phyloP scores from a whole-genome alignment of 2,113 vertebrate genomes.

The Stigmatopora argus region DNA sequence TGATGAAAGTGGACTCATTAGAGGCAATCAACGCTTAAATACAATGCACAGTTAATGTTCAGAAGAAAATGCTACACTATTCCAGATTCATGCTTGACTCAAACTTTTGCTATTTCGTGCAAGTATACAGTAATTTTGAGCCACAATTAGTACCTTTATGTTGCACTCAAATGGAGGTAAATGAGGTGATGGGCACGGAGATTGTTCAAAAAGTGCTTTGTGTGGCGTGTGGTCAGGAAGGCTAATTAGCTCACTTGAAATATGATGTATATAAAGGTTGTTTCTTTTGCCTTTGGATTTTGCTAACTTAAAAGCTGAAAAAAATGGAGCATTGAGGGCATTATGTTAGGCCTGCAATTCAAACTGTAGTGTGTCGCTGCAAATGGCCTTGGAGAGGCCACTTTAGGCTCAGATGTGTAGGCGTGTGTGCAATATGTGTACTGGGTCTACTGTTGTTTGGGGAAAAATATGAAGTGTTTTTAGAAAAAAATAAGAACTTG shows the following conservation, averaged over 20 bases:
- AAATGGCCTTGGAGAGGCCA: background rate
- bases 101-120: too few species aligned
- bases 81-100: too few species aligned
- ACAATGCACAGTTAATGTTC: too few species aligned
- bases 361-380: background rate
- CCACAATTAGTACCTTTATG: too few species aligned
- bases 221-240: background rate
- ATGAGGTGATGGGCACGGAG: background rate
- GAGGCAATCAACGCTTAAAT: too few species aligned
- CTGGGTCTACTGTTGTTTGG: background rate
- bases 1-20: too few species aligned
- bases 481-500: background rate
- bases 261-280: background rate
- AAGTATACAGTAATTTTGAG: too few species aligned
- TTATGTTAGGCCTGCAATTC: background rate
- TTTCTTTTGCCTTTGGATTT: background rate
- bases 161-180: background rate
- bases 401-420: background rate
- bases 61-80: too few species aligned
- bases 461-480: background rate
- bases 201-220: background rate
- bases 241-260: constrained; percentile 2
- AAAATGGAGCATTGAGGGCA: background rate
- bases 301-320: background rate
- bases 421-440: background rate